Percentiles rank a stretch among this genome's conserved stretches.
These are phyloP conservation scores for Spodoptera frugiperda DNA, from an alignment of 1,140 invertebrate species.

Conservation along the genomic window DNA sequence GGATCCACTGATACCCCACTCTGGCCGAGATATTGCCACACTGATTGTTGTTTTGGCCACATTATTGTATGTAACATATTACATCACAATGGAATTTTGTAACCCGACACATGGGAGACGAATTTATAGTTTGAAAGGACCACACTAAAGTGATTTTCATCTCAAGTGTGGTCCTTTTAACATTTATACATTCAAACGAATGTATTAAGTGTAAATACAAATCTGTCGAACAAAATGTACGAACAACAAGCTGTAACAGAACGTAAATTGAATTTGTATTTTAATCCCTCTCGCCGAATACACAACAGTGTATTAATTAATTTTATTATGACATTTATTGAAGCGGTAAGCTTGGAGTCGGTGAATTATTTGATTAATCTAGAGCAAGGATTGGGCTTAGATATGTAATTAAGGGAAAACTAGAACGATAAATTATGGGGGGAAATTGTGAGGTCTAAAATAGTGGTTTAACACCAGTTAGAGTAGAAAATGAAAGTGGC, in stretches of 20 bases:
- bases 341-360: slow-evolving; percentile 17
- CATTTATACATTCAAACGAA: too few relatives aligned
- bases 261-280: slow-evolving; percentile 35
- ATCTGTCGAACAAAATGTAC: slow-evolving; percentile 4
- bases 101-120: slow-evolving; percentile 16
- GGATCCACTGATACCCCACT: slow-evolving; percentile 52
- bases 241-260: not conserved
- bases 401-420: slow-evolving; percentile 39
- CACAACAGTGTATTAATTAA: slow-evolving; percentile 39
- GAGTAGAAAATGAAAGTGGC: slow-evolving; percentile 64
- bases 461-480: slow-evolving; percentile 54
- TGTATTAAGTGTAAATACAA: not conserved
- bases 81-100: slow-evolving; percentile 18
- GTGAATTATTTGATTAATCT: slow-evolving; percentile 44
- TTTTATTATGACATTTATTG: slow-evolving; percentile 47
- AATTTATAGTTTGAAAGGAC: slow-evolving; percentile 9
- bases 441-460: slow-evolving; percentile 52
- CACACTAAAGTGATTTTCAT: slow-evolving; percentile 1
- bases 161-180: not conserved
- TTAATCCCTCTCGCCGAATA: slow-evolving; percentile 27
- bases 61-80: slow-evolving; percentile 18
- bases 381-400: slow-evolving; percentile 1
- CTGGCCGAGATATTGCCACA: slow-evolving; percentile 42
- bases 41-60: slow-evolving; percentile 35
- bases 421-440: slow-evolving; percentile 50